Evolutionary conservation across 2,113 vertebrate genomes (phyloP), one percentile per base, ranked within the genome.

Genomic region (Turnix velox): DNA sequence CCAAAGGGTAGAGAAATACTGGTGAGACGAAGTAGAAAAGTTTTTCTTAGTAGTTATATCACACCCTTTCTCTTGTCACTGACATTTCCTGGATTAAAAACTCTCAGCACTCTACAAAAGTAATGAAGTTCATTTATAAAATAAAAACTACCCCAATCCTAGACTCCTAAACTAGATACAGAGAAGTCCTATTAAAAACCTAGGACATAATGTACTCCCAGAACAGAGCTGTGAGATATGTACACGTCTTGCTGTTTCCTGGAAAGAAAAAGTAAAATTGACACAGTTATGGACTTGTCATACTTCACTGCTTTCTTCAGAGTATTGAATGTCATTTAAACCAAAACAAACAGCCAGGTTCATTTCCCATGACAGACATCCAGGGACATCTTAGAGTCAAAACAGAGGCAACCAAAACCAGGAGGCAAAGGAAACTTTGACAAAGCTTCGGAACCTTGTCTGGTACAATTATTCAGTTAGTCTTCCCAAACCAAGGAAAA

Each of bases 321-420:
- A 59, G 59, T 78, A 94, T 83, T 91, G 55, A 92, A 90, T 87
- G 76, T 85, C 84, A 73, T 67, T 71, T 93, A 93, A 87, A 94
- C 30, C 66, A 92, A 75, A 96, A 68, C 75, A 90, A 83, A 87
- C 59, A 96, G 87, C 69, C 82, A 77, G 63, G 75, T 82, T 93
- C 65, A 63, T 74, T 87, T 95, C 91, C 67, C 14, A 1, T 94
- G 93, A 96, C 92, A 91, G 94, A 95, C 59, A 92, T 84, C 88
- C 73, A 69, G 82, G 75, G 72, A 79, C 67, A 67, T 95, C 87
- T 66, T 92, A 43, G 95, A 97, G 77, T 95, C 84, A 93, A 95
- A 97, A 87, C 92, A 93, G 88, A 96, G 97, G 92, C 93, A 95
- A 87, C 35, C 54, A 37, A 90, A 93, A 84, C 74, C 51, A 91